Percentiles rank a stretch among this genome's conserved stretches.
These are phyloP conservation scores for Galago senegalensis DNA, from an alignment of 2,797 vertebrate species.

Conservation along the genomic window DNA sequence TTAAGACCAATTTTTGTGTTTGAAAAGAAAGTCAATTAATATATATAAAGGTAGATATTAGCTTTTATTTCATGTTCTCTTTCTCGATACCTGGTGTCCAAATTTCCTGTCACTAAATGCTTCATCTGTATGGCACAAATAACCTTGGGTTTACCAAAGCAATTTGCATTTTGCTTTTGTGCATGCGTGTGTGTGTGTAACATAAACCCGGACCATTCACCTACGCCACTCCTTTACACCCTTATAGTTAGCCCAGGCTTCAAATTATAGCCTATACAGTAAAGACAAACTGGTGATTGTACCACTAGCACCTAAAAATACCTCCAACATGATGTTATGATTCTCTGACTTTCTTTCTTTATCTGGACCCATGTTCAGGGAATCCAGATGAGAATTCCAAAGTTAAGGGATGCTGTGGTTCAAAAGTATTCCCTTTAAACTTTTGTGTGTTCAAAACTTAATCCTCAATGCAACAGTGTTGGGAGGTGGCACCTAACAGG, in stretches of 20 bases:
- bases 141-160: background rate
- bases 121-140: background rate
- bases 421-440: background rate
- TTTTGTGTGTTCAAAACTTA: background rate
- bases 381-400: background rate
- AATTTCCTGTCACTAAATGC: background rate
- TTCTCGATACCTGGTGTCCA: background rate
- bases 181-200: too few relatives aligned
- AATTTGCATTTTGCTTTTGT: background rate
- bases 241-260: background rate
- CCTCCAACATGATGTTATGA: background rate
- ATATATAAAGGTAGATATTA: background rate
- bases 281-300: background rate
- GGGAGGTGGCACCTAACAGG: background rate
- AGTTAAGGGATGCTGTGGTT: background rate
- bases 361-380: background rate
- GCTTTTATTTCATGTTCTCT: background rate
- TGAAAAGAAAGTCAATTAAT: background rate
- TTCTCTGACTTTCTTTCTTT: background rate
- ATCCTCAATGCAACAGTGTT: background rate
- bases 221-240: background rate
- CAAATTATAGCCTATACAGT: background rate
- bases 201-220: background rate
- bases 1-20: constrained; percentile 14
- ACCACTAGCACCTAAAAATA: background rate